Evolutionary conservation across 2,888 invertebrate genomes (phyloP), one percentile per base, ranked within the genome.

Genomic region (Brassicogethes aeneus): DNA sequence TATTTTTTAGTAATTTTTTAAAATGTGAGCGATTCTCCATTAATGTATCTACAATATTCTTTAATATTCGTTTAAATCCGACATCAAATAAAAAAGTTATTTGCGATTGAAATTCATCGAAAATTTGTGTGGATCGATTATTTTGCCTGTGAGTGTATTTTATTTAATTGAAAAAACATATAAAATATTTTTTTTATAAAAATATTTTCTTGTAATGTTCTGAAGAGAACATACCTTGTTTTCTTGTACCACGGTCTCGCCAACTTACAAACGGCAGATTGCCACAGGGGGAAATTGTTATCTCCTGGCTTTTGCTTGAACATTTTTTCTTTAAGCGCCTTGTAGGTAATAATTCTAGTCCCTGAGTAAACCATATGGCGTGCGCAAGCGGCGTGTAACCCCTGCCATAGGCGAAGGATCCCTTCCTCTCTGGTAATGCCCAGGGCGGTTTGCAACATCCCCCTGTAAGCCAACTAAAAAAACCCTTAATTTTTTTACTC

Each of bases 341-440:
- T 92, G 69, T 94, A 94, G 46, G 86, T 77, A 34, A 86, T 84
- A 63, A 94, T 85, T 48, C 94, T 73, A 51, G 87, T 83, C 13
- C 94, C 93, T 17, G 80, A 79, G 68, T 88, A 87, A 47, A 87
- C 80, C 42, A 86, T 75, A 70, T 94, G 94, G 43, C 94, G 76
- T 57, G 86, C 85, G 46, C 91, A 76, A 54, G 92, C 93, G 17
- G 94, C 93, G 54, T 87, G 79, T 17, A 92, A 75, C 13, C 94
- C 94, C 52, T 82, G 85, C 91, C 92, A 95, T 45, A 95, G 70
- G 61, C 81, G 84, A 23, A 79, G 60, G 2, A 84, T 58, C 2
- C 94, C 94, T 70, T 95, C 94, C 65, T 93, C 85, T 53, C 75
- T 76, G 14, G 79, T 82, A 68, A 93, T 91, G 37, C 88, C 88